Base-by-base conservation (phyloP, 2,797 vertebrate genomes). In the Bothrops alternatus region DNA sequence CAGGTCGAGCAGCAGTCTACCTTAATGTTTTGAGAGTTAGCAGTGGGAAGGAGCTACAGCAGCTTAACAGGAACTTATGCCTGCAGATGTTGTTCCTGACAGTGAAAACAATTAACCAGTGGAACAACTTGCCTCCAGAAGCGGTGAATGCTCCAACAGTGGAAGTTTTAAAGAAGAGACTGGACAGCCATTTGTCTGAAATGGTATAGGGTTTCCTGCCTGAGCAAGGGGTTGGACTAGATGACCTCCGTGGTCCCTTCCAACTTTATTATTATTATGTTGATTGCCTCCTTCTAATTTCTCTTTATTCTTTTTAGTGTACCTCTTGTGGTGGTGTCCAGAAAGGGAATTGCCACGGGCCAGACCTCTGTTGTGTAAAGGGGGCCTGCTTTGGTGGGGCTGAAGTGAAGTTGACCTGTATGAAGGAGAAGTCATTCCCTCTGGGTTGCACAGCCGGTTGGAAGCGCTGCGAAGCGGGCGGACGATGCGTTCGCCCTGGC, bases 381-480 rank as follows among this genome's bases (percentile, higher is more conserved):
- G 98, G 98, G 93, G 99, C 98, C 95, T 99, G 99, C 89, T 98
- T 98, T 94, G 90, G 99, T 96, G 98, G 99, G 94, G 98, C 98
- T 3, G 95, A 97, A 0, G 99, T 99, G 96, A 97, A 98, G 0
- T 96, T 96, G 93, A 97, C 97, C 94, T 99, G 98, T 91, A 94
- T 97, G 91, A 98, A 98, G 96, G 99, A 99, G 95, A 98, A 98
- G 96, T 98, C 96, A 95, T 97, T 99, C 97, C 98, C 98, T 13
- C 98, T 98, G 0, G 98, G 98, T 32, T 99, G 98, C 96, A 97
- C 97, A 96, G 96, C 98, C 0, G 98, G 97, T 4, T 98, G 98
- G 87, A 98, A 96, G 93, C 95, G 98, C 26, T 99, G 99, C 91
- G 98, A 98, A 11, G 20, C 90, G 5, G 96, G 94, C 0, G 97